Evolutionary conservation across 2,113 vertebrate genomes (phyloP), one percentile per base, ranked within the genome.

Genomic region (Genyomyrus donnyi): DNA sequence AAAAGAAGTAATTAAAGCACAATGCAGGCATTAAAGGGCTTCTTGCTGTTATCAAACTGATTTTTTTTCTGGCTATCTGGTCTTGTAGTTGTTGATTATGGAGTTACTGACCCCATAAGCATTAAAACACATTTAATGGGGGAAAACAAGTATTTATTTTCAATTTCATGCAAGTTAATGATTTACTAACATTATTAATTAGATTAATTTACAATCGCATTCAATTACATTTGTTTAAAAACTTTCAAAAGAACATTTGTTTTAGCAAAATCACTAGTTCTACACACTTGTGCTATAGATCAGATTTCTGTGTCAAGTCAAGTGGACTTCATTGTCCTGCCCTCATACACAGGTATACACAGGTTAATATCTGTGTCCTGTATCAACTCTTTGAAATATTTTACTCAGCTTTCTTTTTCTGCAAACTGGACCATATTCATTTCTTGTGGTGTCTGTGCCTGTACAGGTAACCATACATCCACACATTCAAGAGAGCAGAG

Each of bases 401-500:
- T 90, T 80, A 90, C 87, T 46, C 87, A 91, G 89, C 91, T 85
- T 89, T 91, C 87, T 89, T 90, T 88, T 13, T 42, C 53, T 53
- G 48, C 45, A 89, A 83, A n/a, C 88, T 90, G 13, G 15, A 88
- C 86, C 84, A 46, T 87, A 15, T 48, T 89, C 50, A 87, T 88
- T 89, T 62, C 88, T 91, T 91, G 88, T 88, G 90, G 88, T 89
- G 90, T 88, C 66, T 56, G 88, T 85, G 90, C 48, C 88, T 91
- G 17, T 42, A 21, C 89, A 89, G 62, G 88, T 91, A 74, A 93
- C 53, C 53, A 56, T 6, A 56, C 19, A 53, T 53, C 52, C 90
- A 87, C 91, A 86, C 91, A 87, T 87, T 58, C 15, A 35, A 56
- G n/a, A 56, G 31, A 17, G 31, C 86, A 21, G 49, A 39, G 49